Evolutionary conservation across 2,888 invertebrate genomes (phyloP).

Genomic region (Dicyrtomina minuta): DNA sequence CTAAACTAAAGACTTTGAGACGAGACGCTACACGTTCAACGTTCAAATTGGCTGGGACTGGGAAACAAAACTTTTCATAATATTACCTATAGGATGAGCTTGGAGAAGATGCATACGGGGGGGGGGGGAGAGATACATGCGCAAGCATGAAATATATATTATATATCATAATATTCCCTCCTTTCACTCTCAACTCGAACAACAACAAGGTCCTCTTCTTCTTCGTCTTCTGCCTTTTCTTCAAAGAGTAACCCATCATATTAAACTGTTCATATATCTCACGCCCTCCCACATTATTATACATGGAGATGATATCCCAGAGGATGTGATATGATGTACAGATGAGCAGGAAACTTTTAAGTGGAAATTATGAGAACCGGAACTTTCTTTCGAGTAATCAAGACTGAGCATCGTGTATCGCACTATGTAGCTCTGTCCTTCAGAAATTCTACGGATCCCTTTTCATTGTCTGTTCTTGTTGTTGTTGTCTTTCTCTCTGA

Average conservation of each 20-base stretch:
- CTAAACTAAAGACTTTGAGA: too few relatives aligned
- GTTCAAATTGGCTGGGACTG: background rate
- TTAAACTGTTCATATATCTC: background rate
- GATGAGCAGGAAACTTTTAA: constrained; percentile 18
- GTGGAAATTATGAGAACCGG: constrained; percentile 20
- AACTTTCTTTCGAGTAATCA: constrained; percentile 9
- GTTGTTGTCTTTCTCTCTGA: too few relatives aligned
- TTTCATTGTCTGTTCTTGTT: too few relatives aligned
- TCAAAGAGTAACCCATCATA: too few relatives aligned
- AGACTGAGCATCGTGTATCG: background rate
- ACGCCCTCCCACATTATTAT: background rate
- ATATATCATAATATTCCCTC: background rate
- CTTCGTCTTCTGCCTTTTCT: background rate
- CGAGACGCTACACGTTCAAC: background rate
- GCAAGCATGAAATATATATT: too few relatives aligned
- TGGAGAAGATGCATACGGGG: too few relatives aligned
- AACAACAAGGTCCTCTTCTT: too few relatives aligned
- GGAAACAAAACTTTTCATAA: too few relatives aligned
- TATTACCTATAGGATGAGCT: too few relatives aligned
- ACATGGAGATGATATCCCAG: too few relatives aligned
- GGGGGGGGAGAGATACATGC: too few relatives aligned
- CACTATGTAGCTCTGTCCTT: background rate
- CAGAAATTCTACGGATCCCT: too few relatives aligned
- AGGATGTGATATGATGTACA: background rate
- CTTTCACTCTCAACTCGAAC: background rate